Percentiles rank a stretch among this genome's conserved stretches.
Evolutionary conservation across 1,140 invertebrate species (phyloP).

Genomic region (Chironomus striatipennis): DNA sequence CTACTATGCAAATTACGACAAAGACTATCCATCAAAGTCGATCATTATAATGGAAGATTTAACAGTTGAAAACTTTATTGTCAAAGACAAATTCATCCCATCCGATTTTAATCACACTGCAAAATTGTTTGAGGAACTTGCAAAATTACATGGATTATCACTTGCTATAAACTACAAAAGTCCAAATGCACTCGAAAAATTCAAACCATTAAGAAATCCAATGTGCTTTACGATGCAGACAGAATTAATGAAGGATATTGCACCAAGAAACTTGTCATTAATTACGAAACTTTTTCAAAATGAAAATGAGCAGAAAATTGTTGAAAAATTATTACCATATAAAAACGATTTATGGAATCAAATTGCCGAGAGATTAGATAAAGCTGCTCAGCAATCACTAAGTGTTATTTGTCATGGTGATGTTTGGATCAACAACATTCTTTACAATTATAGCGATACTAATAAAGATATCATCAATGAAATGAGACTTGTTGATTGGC

Average conservation of each 20-base stretch:
- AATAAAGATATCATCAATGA: background rate
- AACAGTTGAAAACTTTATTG: background rate
- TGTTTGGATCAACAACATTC: constrained; percentile 47
- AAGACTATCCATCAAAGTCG: background rate
- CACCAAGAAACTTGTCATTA: background rate
- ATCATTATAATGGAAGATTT: constrained; percentile 14
- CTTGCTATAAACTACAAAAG: background rate
- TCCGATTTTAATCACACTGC: background rate
- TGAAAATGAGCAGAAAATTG: background rate
- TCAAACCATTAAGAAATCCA: background rate
- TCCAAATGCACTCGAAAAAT: background rate
- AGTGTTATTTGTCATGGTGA: constrained; percentile 47
- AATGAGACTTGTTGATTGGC: constrained; percentile 44
- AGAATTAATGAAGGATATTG: background rate
- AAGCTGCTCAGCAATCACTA: constrained; percentile 32
- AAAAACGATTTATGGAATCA: background rate
- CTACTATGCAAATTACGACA: background rate
- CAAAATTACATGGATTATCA: background rate
- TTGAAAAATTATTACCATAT: background rate
- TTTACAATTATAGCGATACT: constrained; percentile 39
- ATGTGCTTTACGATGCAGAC: background rate
- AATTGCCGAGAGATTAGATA: background rate
- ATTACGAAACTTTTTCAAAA: background rate
- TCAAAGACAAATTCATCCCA: background rate
- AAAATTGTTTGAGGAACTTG: background rate